Conservation (phyloP, 2,113 vertebrate species). For the Gnathonemus echidnorhynchus region DNA sequence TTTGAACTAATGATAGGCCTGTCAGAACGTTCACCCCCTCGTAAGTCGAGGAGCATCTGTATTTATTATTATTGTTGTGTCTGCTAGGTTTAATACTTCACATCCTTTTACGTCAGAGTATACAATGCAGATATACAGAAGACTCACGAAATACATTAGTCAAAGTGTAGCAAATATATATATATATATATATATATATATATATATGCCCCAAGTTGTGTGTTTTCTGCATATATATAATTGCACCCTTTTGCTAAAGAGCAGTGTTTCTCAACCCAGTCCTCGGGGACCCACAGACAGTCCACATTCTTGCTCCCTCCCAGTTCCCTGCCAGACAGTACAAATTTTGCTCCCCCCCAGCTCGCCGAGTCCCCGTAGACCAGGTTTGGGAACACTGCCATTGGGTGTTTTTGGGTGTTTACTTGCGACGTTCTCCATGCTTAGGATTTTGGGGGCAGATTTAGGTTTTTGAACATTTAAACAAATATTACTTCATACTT, state of each 20-base stretch:
- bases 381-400: not conserved
- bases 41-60: not conserved
- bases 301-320: not conserved
- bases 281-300: not conserved
- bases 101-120: not conserved
- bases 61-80: not conserved
- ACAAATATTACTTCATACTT: not conserved
- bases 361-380: not conserved
- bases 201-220: not conserved
- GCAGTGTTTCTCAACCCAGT: not conserved
- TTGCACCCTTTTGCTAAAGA: not conserved
- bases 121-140: not conserved
- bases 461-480: not conserved
- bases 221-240: not conserved
- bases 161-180: not conserved
- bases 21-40: not conserved
- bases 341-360: not conserved
- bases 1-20: not conserved
- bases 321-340: not conserved
- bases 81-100: not conserved
- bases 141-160: not conserved
- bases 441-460: not conserved
- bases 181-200: not conserved
- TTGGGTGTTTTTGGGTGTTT: not conserved
- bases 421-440: not conserved